Conservation (phyloP, 2,797 vertebrate species). For the Clarias fuscus region DNA sequence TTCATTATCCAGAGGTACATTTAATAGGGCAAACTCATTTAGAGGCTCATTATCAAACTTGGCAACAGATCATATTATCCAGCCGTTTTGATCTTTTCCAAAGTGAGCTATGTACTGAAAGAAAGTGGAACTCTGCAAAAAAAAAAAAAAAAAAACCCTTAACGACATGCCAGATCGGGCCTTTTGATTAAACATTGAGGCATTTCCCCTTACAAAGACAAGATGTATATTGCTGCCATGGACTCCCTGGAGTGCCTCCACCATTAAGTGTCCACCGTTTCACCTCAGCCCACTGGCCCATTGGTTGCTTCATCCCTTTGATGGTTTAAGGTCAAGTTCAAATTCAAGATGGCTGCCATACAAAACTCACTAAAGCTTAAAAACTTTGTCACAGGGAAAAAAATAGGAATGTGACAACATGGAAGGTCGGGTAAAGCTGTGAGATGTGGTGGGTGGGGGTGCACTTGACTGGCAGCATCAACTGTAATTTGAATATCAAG, state of each 20-base stretch:
- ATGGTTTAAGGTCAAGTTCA: conserved; percentile 34
- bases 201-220: conserved; percentile 79
- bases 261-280: conserved; percentile 44
- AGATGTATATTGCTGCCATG: conserved; percentile 31
- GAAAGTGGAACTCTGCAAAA: conserved; percentile 52
- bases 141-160: conserved; percentile 53
- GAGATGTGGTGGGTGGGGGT: conserved; percentile 40
- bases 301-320: conserved; percentile 36
- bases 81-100: conserved; percentile 62
- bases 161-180: conserved; percentile 66
- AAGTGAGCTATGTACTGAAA: conserved; percentile 56
- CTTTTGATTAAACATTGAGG: conserved; percentile 81
- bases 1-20: conserved; percentile 67
- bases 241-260: conserved; percentile 43
- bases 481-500: conserved; percentile 60
- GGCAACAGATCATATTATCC: conserved; percentile 66
- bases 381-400: conserved; percentile 24
- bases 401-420: conserved; percentile 26
- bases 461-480: conserved; percentile 62
- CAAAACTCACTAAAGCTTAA: conserved; percentile 1
- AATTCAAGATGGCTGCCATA: conserved; percentile 26
- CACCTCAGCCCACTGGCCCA: conserved; percentile 27
- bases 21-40: conserved; percentile 67
- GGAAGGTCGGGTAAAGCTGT: conserved; percentile 26
- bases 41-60: conserved; percentile 67